Base-by-base conservation (phyloP, 2,888 invertebrate species). In the Lapara coniferarum region DNA sequence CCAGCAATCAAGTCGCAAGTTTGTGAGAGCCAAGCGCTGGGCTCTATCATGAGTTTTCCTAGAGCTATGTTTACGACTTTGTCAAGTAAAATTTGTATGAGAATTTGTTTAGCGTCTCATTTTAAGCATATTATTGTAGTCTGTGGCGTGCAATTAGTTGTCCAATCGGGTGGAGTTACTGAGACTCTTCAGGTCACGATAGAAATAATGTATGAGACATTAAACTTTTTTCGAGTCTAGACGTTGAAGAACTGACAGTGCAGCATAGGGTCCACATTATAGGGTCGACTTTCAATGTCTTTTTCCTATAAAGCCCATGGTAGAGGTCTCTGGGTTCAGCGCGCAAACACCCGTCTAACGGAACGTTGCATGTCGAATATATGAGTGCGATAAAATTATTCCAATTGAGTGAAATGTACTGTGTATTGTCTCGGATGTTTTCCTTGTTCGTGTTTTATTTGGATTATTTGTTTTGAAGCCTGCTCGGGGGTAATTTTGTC, bases 301-400 rank as follows among this genome's bases (percentile, higher is more conserved):
- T 37, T 37, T 37, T 37, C 8, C 5, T 37, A 37, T 51, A 13
- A 51, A 13, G 3, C 51, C 51, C 51, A 13, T 51, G 51, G 13
- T 51, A 51, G 51, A 51, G 51, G 51, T 51, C 37, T 37, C 37
- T 51, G 51, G 51, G 10, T 51, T 51, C 4, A 8, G 1, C 37
- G 37, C 51, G 10, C n/a, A 14, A 16, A 14, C 53, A 16, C 8
- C 16, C 53, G 8, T 37, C 37, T 8, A 51, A 37, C n/a, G 30
- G 25, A 56, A 37, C 30, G 57, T 8, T 30, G 30, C 57, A 37
- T 58, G 57, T 25, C 57, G 57, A 58, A 58, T 58, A 37, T 58
- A 37, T 58, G 57, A 58, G 30, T 30, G 57, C 37, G 25, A 37
- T 30, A 58, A 58, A 37, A 58, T 58, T 58, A 58, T 58, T 58